A percentile compares a stretch with the other conserved stretches of the same genome.
phyloP scores from a whole-genome alignment of 2,888 invertebrate genomes.

The Ectemnius lituratus region DNA sequence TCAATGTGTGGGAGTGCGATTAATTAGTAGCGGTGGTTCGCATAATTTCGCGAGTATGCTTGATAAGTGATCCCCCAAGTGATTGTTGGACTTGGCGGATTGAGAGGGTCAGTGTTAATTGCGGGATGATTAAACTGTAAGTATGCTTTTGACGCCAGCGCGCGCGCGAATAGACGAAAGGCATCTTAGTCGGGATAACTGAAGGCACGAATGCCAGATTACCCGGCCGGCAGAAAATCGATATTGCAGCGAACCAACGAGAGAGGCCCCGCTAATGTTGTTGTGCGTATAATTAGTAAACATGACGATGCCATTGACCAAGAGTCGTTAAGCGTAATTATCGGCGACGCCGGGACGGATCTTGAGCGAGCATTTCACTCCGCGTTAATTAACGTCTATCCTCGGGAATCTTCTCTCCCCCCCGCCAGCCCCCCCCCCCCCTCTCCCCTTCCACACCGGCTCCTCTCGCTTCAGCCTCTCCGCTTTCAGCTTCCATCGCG shows the following conservation, averaged over 20 bases:
- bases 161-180: too few species aligned
- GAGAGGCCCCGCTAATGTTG: slow-evolving; percentile 6
- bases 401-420: neutral
- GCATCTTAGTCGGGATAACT: too few species aligned
- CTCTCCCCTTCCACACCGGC: too few species aligned
- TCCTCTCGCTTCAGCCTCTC: neutral
- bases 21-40: slow-evolving; percentile 1
- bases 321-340: slow-evolving; percentile 31
- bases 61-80: too few species aligned
- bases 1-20: neutral
- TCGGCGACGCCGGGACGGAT: slow-evolving; percentile 4
- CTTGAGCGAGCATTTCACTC: slow-evolving; percentile 13
- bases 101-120: too few species aligned
- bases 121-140: too few species aligned
- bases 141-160: too few species aligned
- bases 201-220: too few species aligned
- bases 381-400: slow-evolving; percentile 48
- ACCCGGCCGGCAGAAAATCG: too few species aligned
- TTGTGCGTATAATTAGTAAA: slow-evolving; percentile 8
- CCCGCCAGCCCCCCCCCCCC: too few species aligned
- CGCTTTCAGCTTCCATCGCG: slow-evolving; percentile 14
- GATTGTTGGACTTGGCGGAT: too few species aligned
- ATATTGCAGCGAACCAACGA: too few species aligned
- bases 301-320: slow-evolving; percentile 8
- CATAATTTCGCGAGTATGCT: neutral